These are phyloP conservation scores for Tragelaphus buxtoni DNA, from an alignment of 2,113 vertebrate genomes.

Conservation along the genomic window DNA sequence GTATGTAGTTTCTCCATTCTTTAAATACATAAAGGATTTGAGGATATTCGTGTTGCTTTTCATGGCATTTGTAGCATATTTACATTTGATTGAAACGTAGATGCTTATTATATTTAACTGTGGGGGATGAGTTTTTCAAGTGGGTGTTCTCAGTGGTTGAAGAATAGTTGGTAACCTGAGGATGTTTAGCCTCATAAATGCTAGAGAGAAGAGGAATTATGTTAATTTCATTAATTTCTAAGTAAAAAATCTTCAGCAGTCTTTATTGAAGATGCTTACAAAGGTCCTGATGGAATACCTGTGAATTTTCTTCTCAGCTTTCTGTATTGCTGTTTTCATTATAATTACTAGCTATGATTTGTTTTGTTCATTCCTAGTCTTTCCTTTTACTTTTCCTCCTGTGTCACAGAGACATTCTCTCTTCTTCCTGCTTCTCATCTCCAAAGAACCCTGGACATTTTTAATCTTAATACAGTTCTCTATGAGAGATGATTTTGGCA, in stretches of 20 bases:
- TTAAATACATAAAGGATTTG: conserved; percentile 11
- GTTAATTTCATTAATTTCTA: conserved; percentile 35
- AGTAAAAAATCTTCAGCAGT: neutral
- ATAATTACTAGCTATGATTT: neutral
- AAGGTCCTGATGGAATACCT: neutral
- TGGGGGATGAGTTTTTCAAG: conserved; percentile 16
- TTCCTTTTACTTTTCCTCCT: neutral
- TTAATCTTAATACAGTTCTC: neutral
- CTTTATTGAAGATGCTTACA: conserved; percentile 22
- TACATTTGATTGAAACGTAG: conserved; percentile 36
- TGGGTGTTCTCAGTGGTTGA: neutral
- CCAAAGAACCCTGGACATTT: neutral
- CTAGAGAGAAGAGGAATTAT: conserved; percentile 25
- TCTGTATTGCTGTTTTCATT: neutral
- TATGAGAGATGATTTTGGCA: conserved; percentile 3
- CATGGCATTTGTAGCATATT: conserved; percentile 20
- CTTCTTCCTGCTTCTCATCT: neutral
- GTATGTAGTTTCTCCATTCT: conserved; percentile 22
- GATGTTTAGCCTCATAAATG: neutral
- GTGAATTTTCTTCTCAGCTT: neutral
- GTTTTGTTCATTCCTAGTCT: conserved; percentile 4
- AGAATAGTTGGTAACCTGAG: conserved; percentile 27
- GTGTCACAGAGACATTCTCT: neutral
- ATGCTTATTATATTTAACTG: conserved; percentile 26
- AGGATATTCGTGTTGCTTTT: conserved; percentile 30